Conservation (phyloP, 2,888 invertebrate species). For the Lasioglossum pauxillum region DNA sequence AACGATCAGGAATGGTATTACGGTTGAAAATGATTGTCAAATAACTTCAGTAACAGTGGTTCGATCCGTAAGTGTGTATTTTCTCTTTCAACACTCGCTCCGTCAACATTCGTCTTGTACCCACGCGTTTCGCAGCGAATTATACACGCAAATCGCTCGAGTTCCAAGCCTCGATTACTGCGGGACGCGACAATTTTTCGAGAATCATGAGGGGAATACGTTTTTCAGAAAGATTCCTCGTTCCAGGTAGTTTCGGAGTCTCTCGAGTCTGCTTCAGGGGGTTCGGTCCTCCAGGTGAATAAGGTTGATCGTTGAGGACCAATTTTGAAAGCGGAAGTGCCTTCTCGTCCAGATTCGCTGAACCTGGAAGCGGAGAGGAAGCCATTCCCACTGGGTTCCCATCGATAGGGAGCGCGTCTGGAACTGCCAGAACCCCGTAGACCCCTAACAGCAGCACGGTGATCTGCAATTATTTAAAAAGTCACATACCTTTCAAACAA, state of each 20-base stretch:
- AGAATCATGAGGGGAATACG: not conserved
- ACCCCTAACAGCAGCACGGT: not conserved
- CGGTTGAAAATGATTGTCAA: not conserved
- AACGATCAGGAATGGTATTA: not conserved
- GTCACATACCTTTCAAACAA: not conserved
- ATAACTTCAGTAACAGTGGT: not conserved
- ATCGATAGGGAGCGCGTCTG: not conserved
- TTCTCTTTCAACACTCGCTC: not conserved
- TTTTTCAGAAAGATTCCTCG: not conserved
- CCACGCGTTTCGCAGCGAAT: not conserved
- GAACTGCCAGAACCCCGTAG: not conserved
- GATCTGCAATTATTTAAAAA: not conserved
- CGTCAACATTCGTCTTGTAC: not conserved
- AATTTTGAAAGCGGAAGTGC: not conserved
- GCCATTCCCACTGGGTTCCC: not conserved
- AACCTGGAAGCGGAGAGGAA: not conserved
- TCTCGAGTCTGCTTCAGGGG: not conserved
- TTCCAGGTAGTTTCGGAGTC: not conserved
- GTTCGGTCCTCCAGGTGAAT: not conserved
- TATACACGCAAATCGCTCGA: not conserved
- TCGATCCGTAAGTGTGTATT: not conserved
- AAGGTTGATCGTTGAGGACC: not conserved
- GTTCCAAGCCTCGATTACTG: not conserved
- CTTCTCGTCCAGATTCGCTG: not conserved
- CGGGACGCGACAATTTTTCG: not conserved